These are phyloP conservation scores for Hypolimnas misippus DNA, from an alignment of 2,888 invertebrate species.

Conservation along the genomic window DNA sequence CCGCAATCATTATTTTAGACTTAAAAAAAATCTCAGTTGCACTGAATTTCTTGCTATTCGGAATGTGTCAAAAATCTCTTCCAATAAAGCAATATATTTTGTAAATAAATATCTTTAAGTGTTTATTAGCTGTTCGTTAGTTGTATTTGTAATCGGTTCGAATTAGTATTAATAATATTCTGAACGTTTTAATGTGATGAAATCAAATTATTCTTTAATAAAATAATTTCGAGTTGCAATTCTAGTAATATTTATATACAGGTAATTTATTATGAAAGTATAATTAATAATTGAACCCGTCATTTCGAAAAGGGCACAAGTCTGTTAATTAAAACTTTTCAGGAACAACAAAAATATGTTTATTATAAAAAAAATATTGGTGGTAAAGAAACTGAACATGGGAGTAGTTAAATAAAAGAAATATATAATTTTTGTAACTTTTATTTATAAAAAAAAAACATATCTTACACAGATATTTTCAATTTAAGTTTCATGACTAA, in stretches of 20 bases:
- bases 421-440: no score
- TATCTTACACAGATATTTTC: no score
- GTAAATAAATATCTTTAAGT: constrained; percentile 36
- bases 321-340: no score
- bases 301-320: no score
- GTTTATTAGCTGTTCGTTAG: constrained; percentile 23
- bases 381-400: no score
- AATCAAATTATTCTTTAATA: background rate
- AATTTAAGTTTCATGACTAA: no score
- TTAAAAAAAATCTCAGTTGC: background rate
- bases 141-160: constrained; percentile 2
- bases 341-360: no score
- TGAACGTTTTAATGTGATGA: background rate
- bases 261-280: no score
- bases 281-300: no score
- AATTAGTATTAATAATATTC: background rate
- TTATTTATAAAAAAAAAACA: no score
- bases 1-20: background rate
- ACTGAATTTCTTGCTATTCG: constrained; percentile 2
- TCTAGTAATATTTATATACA: background rate
- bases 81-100: constrained; percentile 37
- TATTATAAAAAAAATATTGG: no score
- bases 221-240: background rate
- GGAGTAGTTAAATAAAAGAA: no score
- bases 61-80: constrained; percentile 4